Evolutionary conservation across 1,140 invertebrate species (phyloP).

Genomic region (Tribolium madens): DNA sequence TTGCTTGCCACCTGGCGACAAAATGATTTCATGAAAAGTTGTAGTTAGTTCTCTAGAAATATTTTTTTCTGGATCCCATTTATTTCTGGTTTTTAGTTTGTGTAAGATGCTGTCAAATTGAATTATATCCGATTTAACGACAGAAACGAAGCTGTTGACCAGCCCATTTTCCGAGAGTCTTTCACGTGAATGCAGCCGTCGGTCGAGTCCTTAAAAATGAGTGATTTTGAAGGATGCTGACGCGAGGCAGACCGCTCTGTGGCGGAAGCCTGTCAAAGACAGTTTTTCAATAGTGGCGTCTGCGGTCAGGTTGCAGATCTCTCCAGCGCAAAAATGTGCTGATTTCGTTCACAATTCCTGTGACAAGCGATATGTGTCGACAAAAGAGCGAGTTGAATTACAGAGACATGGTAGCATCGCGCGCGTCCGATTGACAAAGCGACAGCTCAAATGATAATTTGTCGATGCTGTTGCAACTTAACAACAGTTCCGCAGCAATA

Average conservation of each 20-base stretch:
- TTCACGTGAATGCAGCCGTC: slow-evolving; percentile 17
- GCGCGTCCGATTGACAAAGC: slow-evolving; percentile 46
- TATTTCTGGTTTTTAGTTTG: background rate
- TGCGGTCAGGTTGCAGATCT: slow-evolving; percentile 48
- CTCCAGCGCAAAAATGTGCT: slow-evolving; percentile 50
- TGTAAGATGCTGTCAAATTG: background rate
- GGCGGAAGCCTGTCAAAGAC: slow-evolving; percentile 22
- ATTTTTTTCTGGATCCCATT: background rate
- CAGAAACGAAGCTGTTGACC: slow-evolving; percentile 5
- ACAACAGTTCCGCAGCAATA: slow-evolving; percentile 17
- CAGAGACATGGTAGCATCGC: slow-evolving; percentile 43
- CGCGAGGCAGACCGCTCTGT: slow-evolving; percentile 7
- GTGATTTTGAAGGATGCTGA: slow-evolving; percentile 31
- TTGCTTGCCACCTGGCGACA: background rate
- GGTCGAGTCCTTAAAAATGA: slow-evolving; percentile 21
- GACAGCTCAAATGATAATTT: slow-evolving; percentile 46
- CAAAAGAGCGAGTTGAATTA: slow-evolving; percentile 53
- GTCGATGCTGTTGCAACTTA: slow-evolving; percentile 42
- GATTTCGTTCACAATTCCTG: slow-evolving; percentile 53
- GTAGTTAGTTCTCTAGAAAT: background rate
- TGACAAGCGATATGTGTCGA: slow-evolving; percentile 52
- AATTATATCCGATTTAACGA: background rate
- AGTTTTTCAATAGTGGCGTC: slow-evolving; percentile 42
- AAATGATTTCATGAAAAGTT: too few relatives aligned
- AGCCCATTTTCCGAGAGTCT: background rate